Conservation (phyloP, 2,888 invertebrate species). For the Dasysyrphus albostriatus region DNA sequence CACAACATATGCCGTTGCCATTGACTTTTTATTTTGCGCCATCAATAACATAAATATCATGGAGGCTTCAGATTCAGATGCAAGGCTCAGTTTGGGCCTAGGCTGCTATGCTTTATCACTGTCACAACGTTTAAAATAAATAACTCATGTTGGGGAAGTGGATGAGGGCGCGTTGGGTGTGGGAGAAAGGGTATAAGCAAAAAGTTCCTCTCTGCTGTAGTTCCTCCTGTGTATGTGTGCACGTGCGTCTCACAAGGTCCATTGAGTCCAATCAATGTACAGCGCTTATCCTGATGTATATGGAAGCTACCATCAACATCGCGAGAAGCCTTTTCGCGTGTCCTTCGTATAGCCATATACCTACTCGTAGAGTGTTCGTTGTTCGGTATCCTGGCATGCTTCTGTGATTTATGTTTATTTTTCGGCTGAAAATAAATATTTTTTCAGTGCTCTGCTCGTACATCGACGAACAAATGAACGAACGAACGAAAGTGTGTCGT, state of each 20-base stretch:
- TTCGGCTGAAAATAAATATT: constrained; percentile 73
- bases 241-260: constrained; percentile 72
- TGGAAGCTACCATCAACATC: constrained; percentile 36
- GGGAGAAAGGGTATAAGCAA: not conserved
- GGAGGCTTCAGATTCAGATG: constrained; percentile 57
- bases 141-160: constrained; percentile 60
- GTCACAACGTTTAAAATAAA: constrained; percentile 73
- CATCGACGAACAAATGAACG: constrained; percentile 17
- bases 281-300: constrained; percentile 21
- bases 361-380: not conserved
- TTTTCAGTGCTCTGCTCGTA: constrained; percentile 59
- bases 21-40: constrained; percentile 52
- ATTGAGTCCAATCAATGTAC: constrained; percentile 72
- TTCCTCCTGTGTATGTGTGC: not conserved
- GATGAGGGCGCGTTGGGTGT: not conserved
- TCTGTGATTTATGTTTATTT: constrained; percentile 72
- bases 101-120: constrained; percentile 66
- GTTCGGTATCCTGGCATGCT: constrained; percentile 33
- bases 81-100: constrained; percentile 27
- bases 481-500: constrained; percentile 52
- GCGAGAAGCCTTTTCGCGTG: constrained; percentile 48
- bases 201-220: not conserved
- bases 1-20: constrained; percentile 50
- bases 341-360: constrained; percentile 7
- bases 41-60: constrained; percentile 68